Conservation (phyloP, 1,140 invertebrate species). For the Zaprionus camerounensis region DNA sequence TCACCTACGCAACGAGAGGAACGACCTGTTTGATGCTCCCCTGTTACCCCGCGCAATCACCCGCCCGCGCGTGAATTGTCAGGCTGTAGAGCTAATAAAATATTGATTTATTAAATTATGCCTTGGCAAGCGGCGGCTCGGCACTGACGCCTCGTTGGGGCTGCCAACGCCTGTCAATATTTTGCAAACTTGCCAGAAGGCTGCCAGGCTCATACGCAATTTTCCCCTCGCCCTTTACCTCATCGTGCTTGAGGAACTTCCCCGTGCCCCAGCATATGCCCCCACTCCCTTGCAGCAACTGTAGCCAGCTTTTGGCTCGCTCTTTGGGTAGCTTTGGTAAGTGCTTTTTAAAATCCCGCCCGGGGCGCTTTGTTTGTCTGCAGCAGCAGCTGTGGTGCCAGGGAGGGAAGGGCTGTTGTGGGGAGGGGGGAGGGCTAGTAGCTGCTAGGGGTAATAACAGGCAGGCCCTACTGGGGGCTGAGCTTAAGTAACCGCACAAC, state of each 20-base stretch:
- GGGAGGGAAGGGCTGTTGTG: not conserved
- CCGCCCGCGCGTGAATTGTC: not conserved
- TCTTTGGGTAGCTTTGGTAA: slow-evolving; percentile 63
- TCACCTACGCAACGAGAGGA: slow-evolving; percentile 31
- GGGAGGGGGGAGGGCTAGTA: not conserved
- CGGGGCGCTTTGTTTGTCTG: slow-evolving; percentile 72
- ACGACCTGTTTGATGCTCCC: slow-evolving; percentile 32
- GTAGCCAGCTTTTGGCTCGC: slow-evolving; percentile 3
- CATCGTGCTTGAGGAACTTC: no score
- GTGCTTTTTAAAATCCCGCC: slow-evolving; percentile 80
- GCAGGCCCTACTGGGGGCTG: slow-evolving; percentile 16
- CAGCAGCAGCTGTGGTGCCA: slow-evolving; percentile 58
- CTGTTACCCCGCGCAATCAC: not conserved
- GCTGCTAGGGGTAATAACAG: slow-evolving; percentile 39
- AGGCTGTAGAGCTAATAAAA: slow-evolving; percentile 69
- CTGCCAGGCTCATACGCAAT: slow-evolving; percentile 17
- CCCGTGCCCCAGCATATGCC: no score
- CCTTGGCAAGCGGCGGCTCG: slow-evolving; percentile 35
- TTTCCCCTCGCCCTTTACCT: slow-evolving; percentile 10
- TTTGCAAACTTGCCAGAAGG: slow-evolving; percentile 71
- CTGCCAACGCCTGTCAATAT: slow-evolving; percentile 66
- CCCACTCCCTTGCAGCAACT: not conserved
- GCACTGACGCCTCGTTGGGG: slow-evolving; percentile 5
- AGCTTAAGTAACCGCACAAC: slow-evolving; percentile 73
- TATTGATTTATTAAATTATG: slow-evolving; percentile 79